Percentiles rank a stretch among this genome's conserved stretches.
These are phyloP conservation scores for Macaria notata DNA, from an alignment of 2,888 invertebrate species.

Conservation along the genomic window DNA sequence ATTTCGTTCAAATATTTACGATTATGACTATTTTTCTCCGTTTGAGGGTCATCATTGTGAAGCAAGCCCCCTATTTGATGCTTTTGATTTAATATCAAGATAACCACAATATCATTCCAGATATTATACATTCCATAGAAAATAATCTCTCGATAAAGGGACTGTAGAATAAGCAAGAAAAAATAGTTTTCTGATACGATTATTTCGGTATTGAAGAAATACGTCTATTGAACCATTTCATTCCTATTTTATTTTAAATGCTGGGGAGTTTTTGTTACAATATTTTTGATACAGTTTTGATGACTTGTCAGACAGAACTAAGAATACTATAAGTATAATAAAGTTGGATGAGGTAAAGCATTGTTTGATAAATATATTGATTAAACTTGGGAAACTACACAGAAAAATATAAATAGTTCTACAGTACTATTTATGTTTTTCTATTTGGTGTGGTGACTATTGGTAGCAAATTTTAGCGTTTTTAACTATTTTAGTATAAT, in stretches of 20 bases:
- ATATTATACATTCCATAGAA: no score
- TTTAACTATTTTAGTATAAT: no score
- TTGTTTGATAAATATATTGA: constrained; percentile 23
- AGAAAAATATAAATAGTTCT: no score
- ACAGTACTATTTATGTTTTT: no score
- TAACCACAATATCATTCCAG: constrained; percentile 16
- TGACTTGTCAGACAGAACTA: constrained; percentile 42
- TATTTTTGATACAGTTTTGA: constrained; percentile 40
- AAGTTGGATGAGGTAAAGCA: constrained; percentile 16
- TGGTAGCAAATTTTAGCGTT: no score
- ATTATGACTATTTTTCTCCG: constrained; percentile 52
- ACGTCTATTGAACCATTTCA: no score
- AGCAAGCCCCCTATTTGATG: constrained; percentile 46
- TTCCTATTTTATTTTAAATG: no score
- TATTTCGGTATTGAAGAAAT: no score
- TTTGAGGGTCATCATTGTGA: constrained; percentile 46
- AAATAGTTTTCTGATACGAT: no score
- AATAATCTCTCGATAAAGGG: no score
- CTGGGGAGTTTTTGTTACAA: constrained; percentile 32
- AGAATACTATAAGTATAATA: constrained; percentile 32
- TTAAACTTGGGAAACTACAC: neutral
- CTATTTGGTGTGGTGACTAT: no score
- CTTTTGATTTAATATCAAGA: constrained; percentile 51
- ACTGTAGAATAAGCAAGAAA: no score
- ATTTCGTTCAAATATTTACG: constrained; percentile 53